Conservation (phyloP, 2,888 invertebrate genomes). For the Aphrophora alni region DNA sequence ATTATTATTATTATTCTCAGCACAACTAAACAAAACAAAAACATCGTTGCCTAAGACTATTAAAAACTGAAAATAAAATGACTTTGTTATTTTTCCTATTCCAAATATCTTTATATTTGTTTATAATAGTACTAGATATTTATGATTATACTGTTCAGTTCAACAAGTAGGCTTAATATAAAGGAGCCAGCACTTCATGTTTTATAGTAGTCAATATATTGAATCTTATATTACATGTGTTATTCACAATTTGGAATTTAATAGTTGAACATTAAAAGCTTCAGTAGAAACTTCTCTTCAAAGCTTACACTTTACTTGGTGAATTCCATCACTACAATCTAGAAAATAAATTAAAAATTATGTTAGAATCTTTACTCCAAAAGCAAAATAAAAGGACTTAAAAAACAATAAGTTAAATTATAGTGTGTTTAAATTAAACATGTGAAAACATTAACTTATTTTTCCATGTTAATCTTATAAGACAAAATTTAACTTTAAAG, state of each 20-base stretch:
- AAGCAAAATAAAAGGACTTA: background rate
- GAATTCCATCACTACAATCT: background rate
- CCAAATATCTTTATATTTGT: too few relatives aligned
- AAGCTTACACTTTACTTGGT: background rate
- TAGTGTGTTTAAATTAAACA: too few relatives aligned
- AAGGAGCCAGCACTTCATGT: background rate
- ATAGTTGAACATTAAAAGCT: too few relatives aligned
- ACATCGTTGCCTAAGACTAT: background rate
- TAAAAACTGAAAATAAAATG: background rate
- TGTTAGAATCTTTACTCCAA: background rate
- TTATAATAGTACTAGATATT: background rate
- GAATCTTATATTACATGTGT: background rate
- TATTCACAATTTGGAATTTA: background rate
- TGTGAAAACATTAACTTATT: too few relatives aligned
- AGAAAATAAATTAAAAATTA: conserved; percentile 5
- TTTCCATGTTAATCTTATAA: too few relatives aligned
- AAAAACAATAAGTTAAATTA: too few relatives aligned
- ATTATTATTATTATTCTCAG: too few relatives aligned
- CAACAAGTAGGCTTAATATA: background rate
- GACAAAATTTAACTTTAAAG: too few relatives aligned
- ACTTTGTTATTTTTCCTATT: background rate
- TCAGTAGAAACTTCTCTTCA: background rate
- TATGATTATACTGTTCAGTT: background rate
- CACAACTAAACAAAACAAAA: background rate
- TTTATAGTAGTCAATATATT: background rate